Conservation (phyloP, 2,797 vertebrate species). For the Myotis vivesi region DNA sequence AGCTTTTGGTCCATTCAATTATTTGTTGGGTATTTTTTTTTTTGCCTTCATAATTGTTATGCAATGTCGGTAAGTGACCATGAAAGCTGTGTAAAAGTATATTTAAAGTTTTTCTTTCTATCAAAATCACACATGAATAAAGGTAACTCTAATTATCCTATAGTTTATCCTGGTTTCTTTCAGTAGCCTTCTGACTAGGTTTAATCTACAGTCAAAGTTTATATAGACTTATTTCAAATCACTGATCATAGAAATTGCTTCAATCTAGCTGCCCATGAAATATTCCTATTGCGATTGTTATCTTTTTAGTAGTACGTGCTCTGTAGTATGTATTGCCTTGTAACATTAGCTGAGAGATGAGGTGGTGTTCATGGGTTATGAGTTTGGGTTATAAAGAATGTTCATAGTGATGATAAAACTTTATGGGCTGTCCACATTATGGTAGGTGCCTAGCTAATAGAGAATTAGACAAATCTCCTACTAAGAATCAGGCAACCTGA, state of each 20-base stretch:
- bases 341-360: neutral
- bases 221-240: constrained; percentile 38
- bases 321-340: neutral
- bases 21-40: neutral
- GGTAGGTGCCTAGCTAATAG: neutral
- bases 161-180: neutral
- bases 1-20: neutral
- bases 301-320: neutral
- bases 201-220: constrained; percentile 15
- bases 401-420: neutral
- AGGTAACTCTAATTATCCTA: neutral
- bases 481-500: neutral
- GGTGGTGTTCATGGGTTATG: neutral
- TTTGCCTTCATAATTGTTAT: neutral
- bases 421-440: neutral
- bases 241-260: neutral
- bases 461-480: neutral
- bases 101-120: neutral
- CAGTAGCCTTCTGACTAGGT: neutral
- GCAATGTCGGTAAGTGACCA: neutral
- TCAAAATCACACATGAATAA: neutral
- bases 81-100: neutral
- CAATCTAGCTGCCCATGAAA: neutral
- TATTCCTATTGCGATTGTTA: neutral
- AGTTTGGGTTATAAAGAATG: constrained; percentile 36